phyloP scores from a whole-genome alignment of 2,888 invertebrate genomes.

The Ommatoiulus sabulosus region DNA sequence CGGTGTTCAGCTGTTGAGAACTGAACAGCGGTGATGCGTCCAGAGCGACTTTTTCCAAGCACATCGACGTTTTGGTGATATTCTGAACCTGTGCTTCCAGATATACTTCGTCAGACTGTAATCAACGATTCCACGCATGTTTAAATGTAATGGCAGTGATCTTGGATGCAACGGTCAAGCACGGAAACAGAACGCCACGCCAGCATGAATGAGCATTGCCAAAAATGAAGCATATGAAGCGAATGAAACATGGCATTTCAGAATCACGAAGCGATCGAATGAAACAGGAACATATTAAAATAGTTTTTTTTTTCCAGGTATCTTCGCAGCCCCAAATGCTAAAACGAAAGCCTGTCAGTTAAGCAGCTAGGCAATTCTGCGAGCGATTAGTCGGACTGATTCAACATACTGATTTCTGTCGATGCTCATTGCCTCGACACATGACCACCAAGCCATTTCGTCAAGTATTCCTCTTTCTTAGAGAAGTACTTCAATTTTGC shows the following conservation, averaged over 20 bases:
- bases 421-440: too few relatives aligned
- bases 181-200: constrained; percentile 1
- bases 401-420: too few relatives aligned
- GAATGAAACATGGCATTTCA: constrained; percentile 38
- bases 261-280: background rate
- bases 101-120: constrained; percentile 77
- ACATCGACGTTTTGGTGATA: constrained; percentile 91
- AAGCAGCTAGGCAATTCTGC: too few relatives aligned
- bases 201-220: background rate
- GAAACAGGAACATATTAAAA: background rate
- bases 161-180: background rate
- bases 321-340: too few relatives aligned
- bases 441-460: too few relatives aligned
- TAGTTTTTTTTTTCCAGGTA: too few relatives aligned
- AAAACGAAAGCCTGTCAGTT: too few relatives aligned
- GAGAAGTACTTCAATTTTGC: too few relatives aligned
- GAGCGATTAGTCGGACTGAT: too few relatives aligned
- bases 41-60: constrained; percentile 91
- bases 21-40: constrained; percentile 92
- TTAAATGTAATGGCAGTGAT: background rate
- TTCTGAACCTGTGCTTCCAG: constrained; percentile 88
- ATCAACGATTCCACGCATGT: background rate
- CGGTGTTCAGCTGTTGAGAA: constrained; percentile 69
- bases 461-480: too few relatives aligned
- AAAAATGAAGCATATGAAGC: background rate